Conservation (phyloP, 2,797 vertebrate genomes). For the Acanthurus tractus region DNA sequence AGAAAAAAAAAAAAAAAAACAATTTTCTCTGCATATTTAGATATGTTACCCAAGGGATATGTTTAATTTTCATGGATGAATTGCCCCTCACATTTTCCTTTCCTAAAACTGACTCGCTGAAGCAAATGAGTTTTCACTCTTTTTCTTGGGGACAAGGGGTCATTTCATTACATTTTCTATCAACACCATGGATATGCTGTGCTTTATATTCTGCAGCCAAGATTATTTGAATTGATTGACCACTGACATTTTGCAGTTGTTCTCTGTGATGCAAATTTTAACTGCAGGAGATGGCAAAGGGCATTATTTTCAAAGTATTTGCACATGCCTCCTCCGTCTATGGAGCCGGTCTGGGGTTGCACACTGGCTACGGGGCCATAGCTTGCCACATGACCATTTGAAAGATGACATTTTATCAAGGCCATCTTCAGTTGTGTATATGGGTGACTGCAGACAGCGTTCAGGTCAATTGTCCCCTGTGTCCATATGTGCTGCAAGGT, state of each 20-base stretch:
- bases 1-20: slow-evolving; percentile 40
- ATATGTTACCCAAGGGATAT: slow-evolving; percentile 72
- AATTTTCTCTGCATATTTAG: slow-evolving; percentile 74
- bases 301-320: slow-evolving; percentile 81
- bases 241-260: slow-evolving; percentile 84
- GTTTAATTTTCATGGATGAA: slow-evolving; percentile 80
- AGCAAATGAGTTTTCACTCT: slow-evolving; percentile 73
- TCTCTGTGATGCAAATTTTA: slow-evolving; percentile 83
- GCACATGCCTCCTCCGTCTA: slow-evolving; percentile 67
- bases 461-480: slow-evolving; percentile 76
- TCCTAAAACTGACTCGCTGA: slow-evolving; percentile 73
- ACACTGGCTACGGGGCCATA: slow-evolving; percentile 42
- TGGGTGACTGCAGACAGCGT: slow-evolving; percentile 74
- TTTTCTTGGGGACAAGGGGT: slow-evolving; percentile 71
- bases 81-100: slow-evolving; percentile 66
- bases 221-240: slow-evolving; percentile 83
- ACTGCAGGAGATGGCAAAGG: slow-evolving; percentile 74
- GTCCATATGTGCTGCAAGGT: slow-evolving; percentile 67
- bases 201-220: slow-evolving; percentile 75
- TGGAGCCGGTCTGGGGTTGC: slow-evolving; percentile 34
- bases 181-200: slow-evolving; percentile 65
- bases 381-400: slow-evolving; percentile 67
- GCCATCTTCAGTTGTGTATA: slow-evolving; percentile 79
- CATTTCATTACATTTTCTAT: slow-evolving; percentile 78
- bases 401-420: slow-evolving; percentile 85